Conservation (phyloP, 2,888 invertebrate genomes). For the Polydrusus cervinus region DNA sequence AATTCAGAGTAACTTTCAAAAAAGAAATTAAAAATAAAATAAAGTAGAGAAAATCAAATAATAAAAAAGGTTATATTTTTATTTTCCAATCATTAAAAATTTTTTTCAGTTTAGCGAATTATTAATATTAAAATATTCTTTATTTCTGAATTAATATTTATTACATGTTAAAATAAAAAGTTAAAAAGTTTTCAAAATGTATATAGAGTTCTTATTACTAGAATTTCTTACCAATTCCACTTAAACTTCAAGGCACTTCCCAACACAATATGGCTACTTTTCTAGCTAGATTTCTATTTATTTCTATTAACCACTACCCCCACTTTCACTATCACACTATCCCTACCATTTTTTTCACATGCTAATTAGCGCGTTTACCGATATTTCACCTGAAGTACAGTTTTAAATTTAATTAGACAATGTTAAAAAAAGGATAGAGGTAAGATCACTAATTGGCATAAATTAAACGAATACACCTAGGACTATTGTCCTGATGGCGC, state of each 20-base stretch:
- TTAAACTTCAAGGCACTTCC: constrained; percentile 10
- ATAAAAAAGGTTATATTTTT: too few relatives aligned
- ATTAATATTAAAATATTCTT: too few relatives aligned
- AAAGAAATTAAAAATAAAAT: too few relatives aligned
- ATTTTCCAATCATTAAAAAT: too few relatives aligned
- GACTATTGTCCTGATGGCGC: neutral
- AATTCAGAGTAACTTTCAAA: too few relatives aligned
- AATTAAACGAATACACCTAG: neutral
- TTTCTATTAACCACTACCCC: neutral
- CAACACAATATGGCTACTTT: neutral
- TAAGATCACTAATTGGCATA: neutral
- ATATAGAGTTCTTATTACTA: too few relatives aligned
- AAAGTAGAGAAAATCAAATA: too few relatives aligned
- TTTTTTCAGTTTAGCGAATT: too few relatives aligned
- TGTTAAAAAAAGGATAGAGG: neutral
- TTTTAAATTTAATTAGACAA: neutral
- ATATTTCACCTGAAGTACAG: too few relatives aligned
- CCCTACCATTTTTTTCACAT: neutral
- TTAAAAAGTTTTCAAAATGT: too few relatives aligned
- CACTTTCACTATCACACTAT: neutral
- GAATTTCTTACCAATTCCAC: constrained; percentile 1
- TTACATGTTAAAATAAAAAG: too few relatives aligned
- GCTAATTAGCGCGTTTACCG: neutral
- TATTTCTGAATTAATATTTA: too few relatives aligned
- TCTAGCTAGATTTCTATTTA: neutral